phyloP scores from a whole-genome alignment of 2,888 invertebrate species.

The Eulithis testata region DNA sequence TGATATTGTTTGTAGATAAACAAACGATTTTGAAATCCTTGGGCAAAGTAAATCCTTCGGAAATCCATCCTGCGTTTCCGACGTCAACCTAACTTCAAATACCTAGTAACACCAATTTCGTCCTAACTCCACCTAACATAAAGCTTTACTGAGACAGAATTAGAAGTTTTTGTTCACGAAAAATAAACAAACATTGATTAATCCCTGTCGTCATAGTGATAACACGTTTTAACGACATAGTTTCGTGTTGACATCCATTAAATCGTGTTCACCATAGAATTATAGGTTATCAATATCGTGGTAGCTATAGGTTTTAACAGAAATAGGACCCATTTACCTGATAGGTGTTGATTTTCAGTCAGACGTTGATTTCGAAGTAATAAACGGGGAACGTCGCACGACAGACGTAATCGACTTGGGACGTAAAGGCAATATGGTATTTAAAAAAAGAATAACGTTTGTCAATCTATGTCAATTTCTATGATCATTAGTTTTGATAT shows the following conservation, averaged over 20 bases:
- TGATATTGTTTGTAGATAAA: conserved; percentile 58
- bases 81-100: conserved; percentile 7
- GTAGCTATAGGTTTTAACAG: conserved; percentile 18
- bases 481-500: too few species aligned
- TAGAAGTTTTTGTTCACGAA: conserved; percentile 5
- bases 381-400: neutral
- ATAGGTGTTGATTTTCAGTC: conserved; percentile 28
- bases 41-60: conserved; percentile 25
- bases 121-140: too few species aligned
- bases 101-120: conserved; percentile 3
- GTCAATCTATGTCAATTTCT: too few species aligned
- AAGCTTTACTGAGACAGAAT: neutral
- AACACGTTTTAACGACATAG: conserved; percentile 35
- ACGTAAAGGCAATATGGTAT: neutral
- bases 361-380: conserved; percentile 13
- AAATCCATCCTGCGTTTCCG: conserved; percentile 6
- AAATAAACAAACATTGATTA: conserved; percentile 19
- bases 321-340: conserved; percentile 29
- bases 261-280: conserved; percentile 35
- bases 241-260: conserved; percentile 43
- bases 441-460: neutral
- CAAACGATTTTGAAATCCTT: conserved; percentile 38
- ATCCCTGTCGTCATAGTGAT: conserved; percentile 30
- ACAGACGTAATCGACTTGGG: neutral
- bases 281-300: conserved; percentile 36